Evolutionary conservation across 2,888 invertebrate species (phyloP).

Genomic region (Caenorhabditis becei): DNA sequence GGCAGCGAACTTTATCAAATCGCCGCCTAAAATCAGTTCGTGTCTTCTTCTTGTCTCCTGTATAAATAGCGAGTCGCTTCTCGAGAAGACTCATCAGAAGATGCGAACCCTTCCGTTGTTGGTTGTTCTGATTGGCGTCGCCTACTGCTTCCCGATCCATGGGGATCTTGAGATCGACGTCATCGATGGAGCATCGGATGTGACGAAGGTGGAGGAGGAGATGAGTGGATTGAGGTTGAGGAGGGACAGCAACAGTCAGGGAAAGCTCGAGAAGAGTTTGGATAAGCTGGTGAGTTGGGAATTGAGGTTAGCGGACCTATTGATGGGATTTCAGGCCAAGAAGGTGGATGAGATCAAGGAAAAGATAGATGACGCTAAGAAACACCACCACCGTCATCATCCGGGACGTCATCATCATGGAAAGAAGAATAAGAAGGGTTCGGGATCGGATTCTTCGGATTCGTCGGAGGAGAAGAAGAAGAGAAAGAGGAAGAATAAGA

Average conservation of each 20-base stretch:
- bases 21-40: too few species aligned
- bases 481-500: constrained; percentile 25
- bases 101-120: constrained; percentile 40
- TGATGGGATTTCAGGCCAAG: constrained; percentile 39
- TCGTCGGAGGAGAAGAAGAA: constrained; percentile 31
- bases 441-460: constrained; percentile 36
- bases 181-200: not conserved
- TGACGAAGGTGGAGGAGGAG: constrained; percentile 21
- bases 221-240: constrained; percentile 14
- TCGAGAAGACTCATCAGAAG: not conserved
- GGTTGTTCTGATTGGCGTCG: constrained; percentile 6
- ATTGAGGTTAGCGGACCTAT: too few species aligned
- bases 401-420: constrained; percentile 35
- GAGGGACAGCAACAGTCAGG: constrained; percentile 32
- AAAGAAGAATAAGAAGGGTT: constrained; percentile 23
- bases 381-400: not conserved
- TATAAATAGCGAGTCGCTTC: constrained; percentile 20
- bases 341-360: constrained; percentile 47
- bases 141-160: constrained; percentile 21
- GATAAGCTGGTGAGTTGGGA: constrained; percentile 35
- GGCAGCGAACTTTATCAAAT: too few species aligned
- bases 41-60: not conserved
- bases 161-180: not conserved
- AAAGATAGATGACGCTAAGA: constrained; percentile 36
- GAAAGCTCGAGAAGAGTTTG: constrained; percentile 29